Evolutionary conservation across 2,113 vertebrate genomes (phyloP), one percentile per base, ranked within the genome.

Genomic region (Podarcis raffonei): DNA sequence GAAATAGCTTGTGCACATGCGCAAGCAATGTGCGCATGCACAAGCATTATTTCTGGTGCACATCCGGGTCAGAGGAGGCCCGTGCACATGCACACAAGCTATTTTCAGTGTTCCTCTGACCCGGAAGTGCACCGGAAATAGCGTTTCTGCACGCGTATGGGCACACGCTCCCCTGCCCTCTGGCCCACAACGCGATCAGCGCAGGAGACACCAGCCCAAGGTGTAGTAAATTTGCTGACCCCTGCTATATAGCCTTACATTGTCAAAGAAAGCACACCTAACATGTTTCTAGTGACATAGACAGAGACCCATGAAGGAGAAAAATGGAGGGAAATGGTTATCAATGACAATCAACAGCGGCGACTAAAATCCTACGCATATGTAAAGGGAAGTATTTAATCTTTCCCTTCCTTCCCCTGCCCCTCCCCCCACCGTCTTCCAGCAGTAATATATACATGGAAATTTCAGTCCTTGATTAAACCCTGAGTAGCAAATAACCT

Each of bases 401-500:
- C 95, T 94, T 97, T 92, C 90, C 83, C 96, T 96, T 94, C 62
- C 23, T 96, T 94, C 39, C 27, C 48, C 15, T 35, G 59, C n/a
- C 48, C 59, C 13, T 18, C 59, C 59, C 59, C 59, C 13, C 74
- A 77, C 78, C 30, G 69, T 62, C 95, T 95, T 95, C 91, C 92
- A 95, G 93, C 90, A 95, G 92, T 88, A 25, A 94, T 92, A 93
- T 82, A 89, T 93, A 97, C 96, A 98, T 97, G 97, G 97, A 98
- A 96, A 96, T 93, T 95, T 97, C 96, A 97, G 96, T 98, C 95
- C 93, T 95, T 98, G 97, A 97, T 98, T 97, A 98, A 98, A 96
- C 97, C 96, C 93, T 91, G 89, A 96, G 96, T 96, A 96, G 97
- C 96, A 95, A 96, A 95, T 95, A 95, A 94, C 97, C 97, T 97